A percentile compares a stretch with the other conserved stretches of the same genome.
Conservation (phyloP, 2,113 vertebrate species). For the Alethe diademata region DNA sequence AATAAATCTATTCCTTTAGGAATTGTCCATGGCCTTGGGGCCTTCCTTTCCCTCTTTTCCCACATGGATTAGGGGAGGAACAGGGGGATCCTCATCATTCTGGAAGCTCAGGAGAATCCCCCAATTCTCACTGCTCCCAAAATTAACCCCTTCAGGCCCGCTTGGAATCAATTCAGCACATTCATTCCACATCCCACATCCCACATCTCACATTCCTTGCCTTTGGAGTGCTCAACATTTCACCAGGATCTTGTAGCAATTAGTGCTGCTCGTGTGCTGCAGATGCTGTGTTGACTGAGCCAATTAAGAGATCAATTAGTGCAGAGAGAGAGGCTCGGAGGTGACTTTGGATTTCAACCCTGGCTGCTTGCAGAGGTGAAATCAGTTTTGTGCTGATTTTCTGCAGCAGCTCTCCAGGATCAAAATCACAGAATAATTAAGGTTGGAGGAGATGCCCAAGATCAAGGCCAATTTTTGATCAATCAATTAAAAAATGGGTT, state of each 20-base stretch:
- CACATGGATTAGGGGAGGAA: background rate
- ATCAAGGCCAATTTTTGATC: background rate
- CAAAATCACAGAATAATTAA: background rate
- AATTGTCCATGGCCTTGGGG: background rate
- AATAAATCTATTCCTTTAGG: background rate
- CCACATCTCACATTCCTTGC: background rate
- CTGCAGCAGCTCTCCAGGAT: background rate
- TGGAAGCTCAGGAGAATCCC: background rate
- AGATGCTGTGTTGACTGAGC: conserved; percentile 74
- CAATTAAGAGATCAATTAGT: conserved; percentile 83
- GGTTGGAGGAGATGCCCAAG: too few species aligned
- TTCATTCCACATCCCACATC: background rate
- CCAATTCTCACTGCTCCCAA: background rate
- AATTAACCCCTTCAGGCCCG: background rate
- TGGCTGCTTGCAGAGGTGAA: background rate
- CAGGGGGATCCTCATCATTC: background rate
- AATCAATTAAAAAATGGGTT: too few species aligned
- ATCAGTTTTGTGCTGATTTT: background rate
- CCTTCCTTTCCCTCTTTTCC: background rate
- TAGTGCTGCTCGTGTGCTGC: conserved; percentile 42
- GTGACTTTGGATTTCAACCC: conserved; percentile 4
- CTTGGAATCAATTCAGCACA: background rate
- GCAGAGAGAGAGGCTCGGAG: conserved; percentile 48
- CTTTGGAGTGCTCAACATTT: conserved; percentile 11
- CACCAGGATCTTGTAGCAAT: conserved; percentile 74